Base-by-base conservation (phyloP, 1,140 invertebrate genomes). In the Aphelinus atriplicis region DNA sequence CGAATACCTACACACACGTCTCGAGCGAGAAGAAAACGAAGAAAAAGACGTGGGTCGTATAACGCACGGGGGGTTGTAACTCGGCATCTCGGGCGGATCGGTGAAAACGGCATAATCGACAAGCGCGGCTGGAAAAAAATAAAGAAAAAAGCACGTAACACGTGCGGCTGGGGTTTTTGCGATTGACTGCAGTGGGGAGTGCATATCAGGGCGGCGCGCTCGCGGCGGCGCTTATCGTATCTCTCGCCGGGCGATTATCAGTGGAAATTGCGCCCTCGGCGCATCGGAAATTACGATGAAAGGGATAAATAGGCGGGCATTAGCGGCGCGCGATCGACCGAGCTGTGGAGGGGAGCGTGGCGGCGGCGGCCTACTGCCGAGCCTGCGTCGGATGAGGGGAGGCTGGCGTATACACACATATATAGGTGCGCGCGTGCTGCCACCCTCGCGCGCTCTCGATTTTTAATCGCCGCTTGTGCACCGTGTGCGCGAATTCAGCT, bases 241-340 rank as follows among this genome's bases (percentile, higher is more conserved):
- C 66, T 75, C 66, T 69, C 47, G 73, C 47, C 42, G 50, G 50
- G 56, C 60, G 66, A 75, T 75, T 69, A 75, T 69, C 60, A 45
- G n/a, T 63, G 62, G 76, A 73, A 77, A 77, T 73, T 73, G 65
- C 55, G 66, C 71, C 63, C 61, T 64, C 53, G 67, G 56, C 64
- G 71, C 62, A 76, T 77, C 77, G 78, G 76, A 81, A 81, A 75
- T 78, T 75, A 73, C 51, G 78, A 78, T 71, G 77, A 77, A 77
- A 78, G 64, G 70, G 69, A 78, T 78, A 76, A 78, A 75, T 76
- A 78, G 77, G 64, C 48, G 43, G 72, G 76, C 78, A 76, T 79
- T 79, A 81, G 73, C 73, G 71, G 65, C 56, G 74, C n/a, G 65
- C 42, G 57, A 56, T 26, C 26, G n/a, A 55, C 46, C 7, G 60